Evolutionary conservation across 2,888 invertebrate species (phyloP), one percentile per base, ranked within the genome.

Genomic region (Allacma fusca): DNA sequence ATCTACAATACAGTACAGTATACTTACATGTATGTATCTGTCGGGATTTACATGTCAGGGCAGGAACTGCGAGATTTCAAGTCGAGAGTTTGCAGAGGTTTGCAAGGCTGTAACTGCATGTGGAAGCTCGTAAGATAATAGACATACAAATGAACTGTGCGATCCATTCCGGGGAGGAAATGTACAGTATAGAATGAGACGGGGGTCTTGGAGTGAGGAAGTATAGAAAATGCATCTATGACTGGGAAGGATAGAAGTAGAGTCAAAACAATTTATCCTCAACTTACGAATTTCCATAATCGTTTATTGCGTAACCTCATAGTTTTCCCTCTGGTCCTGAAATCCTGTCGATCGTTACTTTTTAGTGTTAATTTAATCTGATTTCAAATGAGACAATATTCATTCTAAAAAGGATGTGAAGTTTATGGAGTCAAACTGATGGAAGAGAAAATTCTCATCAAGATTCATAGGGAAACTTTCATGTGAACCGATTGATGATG

Each of bases 311-410:
- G 19, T 74, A 75, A 76, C 76, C 79, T 73, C 73, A 57, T 50
- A 13, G 40, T 72, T 67, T 64, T 77, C 76, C 69, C 76, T 50
- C 71, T 62, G 29, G 28, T 28, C 62, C 62, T 64, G 44, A 73
- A 74, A 79, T 65, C 64, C 68, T 73, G 62, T 73, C 72, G 69
- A 71, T 74, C 80, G 74, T 80, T 80, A 78, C 67, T 77, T 78
- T 80, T 80, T 80, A 76, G 75, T 80, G 78, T 77, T 74, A 78
- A 75, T 71, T 78, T 80, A 80, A 80, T 78, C 78, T 78, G 80
- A 80, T 78, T 80, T 64, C 77, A 80, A 78, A 78, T 78, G 78
- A 78, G 78, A 77, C 75, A 71, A 78, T 76, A 75, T 77, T 72
- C 77, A 77, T 79, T 76, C 50, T 67, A 68, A 64, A 79, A 70